Conservation (phyloP, 1,140 invertebrate genomes). For the Leptinotarsa texana region DNA sequence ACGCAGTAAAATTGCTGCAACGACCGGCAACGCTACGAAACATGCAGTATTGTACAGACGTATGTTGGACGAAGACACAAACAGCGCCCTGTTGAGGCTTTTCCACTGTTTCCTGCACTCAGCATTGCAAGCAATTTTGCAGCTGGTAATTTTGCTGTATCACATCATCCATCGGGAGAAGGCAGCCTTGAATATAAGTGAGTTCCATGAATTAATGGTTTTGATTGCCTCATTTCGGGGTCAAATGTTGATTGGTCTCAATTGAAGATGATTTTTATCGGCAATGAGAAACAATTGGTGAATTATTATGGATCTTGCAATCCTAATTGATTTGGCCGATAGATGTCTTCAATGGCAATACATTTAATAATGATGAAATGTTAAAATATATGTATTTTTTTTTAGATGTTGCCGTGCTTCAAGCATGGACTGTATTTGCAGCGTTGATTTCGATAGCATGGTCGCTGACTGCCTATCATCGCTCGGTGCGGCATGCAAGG, state of each 20-base stretch:
- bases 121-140: constrained; percentile 54
- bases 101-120: constrained; percentile 69
- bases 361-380: no score
- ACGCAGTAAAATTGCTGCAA: constrained; percentile 54
- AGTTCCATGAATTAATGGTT: neutral
- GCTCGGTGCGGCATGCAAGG: constrained; percentile 52
- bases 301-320: no score
- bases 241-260: neutral
- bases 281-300: no score
- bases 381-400: neutral
- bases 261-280: no score
- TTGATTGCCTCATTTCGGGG: no score
- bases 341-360: no score
- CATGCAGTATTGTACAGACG: constrained; percentile 55
- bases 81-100: constrained; percentile 63
- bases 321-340: no score
- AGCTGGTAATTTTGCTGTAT: constrained; percentile 49
- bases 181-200: constrained; percentile 26
- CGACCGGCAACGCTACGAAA: constrained; percentile 50
- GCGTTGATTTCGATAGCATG: constrained; percentile 54
- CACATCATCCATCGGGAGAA: constrained; percentile 42
- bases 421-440: constrained; percentile 52
- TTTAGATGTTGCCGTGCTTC: constrained; percentile 49
- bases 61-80: constrained; percentile 64
- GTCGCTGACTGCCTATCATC: constrained; percentile 55